These are phyloP conservation scores for Neelides folsomi DNA, from an alignment of 2,888 invertebrate genomes.

Conservation along the genomic window DNA sequence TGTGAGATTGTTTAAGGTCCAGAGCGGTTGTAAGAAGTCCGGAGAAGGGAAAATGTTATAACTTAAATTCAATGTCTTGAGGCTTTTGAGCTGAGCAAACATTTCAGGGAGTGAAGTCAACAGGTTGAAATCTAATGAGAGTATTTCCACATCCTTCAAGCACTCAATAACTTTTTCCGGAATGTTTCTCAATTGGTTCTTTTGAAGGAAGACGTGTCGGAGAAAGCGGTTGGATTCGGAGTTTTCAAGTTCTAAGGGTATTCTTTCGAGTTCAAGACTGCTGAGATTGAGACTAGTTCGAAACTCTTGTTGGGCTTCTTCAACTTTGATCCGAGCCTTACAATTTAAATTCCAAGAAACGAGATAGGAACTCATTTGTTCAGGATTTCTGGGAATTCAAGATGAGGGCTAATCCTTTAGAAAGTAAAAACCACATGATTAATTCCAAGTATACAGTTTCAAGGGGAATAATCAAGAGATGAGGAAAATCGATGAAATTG, in stretches of 20 bases:
- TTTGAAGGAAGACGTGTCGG: conserved; percentile 6
- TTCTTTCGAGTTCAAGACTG: conserved; percentile 3
- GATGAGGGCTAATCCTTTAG: too few species aligned
- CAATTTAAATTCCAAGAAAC: conserved; percentile 1
- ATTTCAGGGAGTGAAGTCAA: conserved; percentile 5
- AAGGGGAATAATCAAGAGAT: too few species aligned
- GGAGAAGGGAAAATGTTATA: conserved; percentile 9
- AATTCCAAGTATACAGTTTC: too few species aligned
- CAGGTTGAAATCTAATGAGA: conserved; percentile 8
- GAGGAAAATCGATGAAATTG: too few species aligned
- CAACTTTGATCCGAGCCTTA: conserved; percentile 4
- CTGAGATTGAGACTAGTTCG: conserved; percentile 4
- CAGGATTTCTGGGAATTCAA: too few species aligned
- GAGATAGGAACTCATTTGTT: conserved; percentile 6
- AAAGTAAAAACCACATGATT: too few species aligned
- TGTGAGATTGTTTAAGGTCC: conserved; percentile 7
- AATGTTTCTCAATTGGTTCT: conserved; percentile 5
- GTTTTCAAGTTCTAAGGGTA: background rate
- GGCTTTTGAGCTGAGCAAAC: conserved; percentile 2
- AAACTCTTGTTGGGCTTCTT: conserved; percentile 5
- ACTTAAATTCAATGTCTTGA: conserved; percentile 12
- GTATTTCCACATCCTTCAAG: background rate
- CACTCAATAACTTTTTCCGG: background rate
- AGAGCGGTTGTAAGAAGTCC: conserved; percentile 8
- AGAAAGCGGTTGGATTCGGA: background rate